A percentile compares a stretch with the other conserved stretches of the same genome.
Evolutionary conservation across 2,888 invertebrate species (phyloP).

Genomic region (Toxonevra muliebris): DNA sequence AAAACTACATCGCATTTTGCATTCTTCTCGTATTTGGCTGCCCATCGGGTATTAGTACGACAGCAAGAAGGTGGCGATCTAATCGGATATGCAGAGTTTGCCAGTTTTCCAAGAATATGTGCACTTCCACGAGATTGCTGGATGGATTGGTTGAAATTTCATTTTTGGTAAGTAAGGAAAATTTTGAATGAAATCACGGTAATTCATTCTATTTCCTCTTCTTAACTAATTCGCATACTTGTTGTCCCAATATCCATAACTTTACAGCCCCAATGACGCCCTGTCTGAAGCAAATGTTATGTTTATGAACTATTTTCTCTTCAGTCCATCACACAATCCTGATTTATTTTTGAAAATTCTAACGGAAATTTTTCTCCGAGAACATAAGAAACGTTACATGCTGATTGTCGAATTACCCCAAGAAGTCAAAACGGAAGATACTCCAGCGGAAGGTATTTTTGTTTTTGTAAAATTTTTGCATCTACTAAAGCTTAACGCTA

Average conservation of each 20-base stretch:
- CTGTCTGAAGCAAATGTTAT: no score
- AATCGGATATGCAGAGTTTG: conserved; percentile 55
- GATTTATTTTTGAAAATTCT: conserved; percentile 39
- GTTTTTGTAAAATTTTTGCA: no score
- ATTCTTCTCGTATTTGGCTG: conserved; percentile 47
- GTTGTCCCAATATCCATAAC: no score
- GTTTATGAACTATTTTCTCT: no score
- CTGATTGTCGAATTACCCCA: conserved; percentile 43
- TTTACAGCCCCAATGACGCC: no score
- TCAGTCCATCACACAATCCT: conserved; percentile 10
- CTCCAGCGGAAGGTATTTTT: no score
- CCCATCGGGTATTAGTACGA: conserved; percentile 47
- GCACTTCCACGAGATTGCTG: conserved; percentile 49
- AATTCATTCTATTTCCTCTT: no score
- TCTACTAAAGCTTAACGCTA: background rate
- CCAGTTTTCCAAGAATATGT: conserved; percentile 47
- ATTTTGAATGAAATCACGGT: no score
- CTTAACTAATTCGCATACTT: no score
- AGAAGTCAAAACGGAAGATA: background rate
- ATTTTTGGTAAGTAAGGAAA: conserved; percentile 49
- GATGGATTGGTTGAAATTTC: conserved; percentile 50
- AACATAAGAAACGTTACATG: conserved; percentile 45
- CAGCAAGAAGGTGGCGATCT: conserved; percentile 21
- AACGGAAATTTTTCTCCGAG: conserved; percentile 48
- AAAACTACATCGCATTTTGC: no score